Evolutionary conservation across 2,797 vertebrate genomes (phyloP).

Genomic region (Taenioides sp.): DNA sequence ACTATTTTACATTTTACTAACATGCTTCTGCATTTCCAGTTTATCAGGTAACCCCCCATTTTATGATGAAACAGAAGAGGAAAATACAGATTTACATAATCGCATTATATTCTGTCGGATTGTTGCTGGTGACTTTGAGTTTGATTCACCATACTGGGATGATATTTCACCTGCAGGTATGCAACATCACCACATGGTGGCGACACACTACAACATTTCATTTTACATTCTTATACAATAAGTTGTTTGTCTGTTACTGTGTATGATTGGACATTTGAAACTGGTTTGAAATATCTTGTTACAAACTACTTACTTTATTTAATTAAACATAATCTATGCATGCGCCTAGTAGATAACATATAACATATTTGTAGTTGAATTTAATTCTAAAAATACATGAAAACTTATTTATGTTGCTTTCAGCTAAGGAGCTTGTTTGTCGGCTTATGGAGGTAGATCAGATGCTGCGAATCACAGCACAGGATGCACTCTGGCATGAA

Average conservation of each 20-base stretch:
- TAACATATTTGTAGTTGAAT: too few species aligned
- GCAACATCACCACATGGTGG: constrained; percentile 38
- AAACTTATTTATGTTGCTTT: constrained; percentile 9
- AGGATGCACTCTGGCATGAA: constrained; percentile 85
- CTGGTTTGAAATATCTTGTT: too few species aligned
- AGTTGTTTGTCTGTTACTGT: not conserved
- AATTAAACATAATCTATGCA: too few species aligned
- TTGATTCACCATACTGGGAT: constrained; percentile 88
- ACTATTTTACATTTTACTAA: not conserved
- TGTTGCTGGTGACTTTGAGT: constrained; percentile 86
- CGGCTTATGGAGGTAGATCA: constrained; percentile 87
- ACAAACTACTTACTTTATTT: too few species aligned
- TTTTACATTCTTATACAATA: not conserved
- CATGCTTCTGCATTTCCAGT: constrained; percentile 48
- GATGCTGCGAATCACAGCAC: constrained; percentile 85
- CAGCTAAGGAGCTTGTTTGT: constrained; percentile 86
- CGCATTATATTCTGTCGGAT: constrained; percentile 89
- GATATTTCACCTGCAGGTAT: constrained; percentile 86
- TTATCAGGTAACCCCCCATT: constrained; percentile 88
- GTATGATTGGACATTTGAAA: too few species aligned
- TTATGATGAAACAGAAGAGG: constrained; percentile 87
- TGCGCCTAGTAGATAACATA: too few species aligned
- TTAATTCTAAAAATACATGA: not conserved
- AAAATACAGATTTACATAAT: constrained; percentile 85
- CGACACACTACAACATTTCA: constrained; percentile 19